These are phyloP conservation scores for Periophthalmodon schlosseri DNA, from an alignment of 2,113 vertebrate species.

Conservation along the genomic window DNA sequence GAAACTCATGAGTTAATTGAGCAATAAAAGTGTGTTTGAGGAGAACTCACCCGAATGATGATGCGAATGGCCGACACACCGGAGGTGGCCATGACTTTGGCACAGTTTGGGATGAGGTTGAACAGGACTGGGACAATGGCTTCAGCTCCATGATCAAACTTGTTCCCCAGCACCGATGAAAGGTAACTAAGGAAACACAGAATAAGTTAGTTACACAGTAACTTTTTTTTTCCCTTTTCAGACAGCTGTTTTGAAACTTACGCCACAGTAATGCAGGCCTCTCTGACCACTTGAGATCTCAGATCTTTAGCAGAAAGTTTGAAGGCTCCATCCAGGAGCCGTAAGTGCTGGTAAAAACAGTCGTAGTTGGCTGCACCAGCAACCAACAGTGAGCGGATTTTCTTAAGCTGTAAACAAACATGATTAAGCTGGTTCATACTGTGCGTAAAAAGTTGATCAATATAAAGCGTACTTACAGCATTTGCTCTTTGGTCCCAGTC, in stretches of 20 bases:
- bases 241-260: constrained; percentile 74
- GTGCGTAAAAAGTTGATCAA: not conserved
- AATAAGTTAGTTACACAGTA: not conserved
- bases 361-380: constrained; percentile 91
- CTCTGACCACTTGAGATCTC: constrained; percentile 94
- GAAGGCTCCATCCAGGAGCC: constrained; percentile 93
- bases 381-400: constrained; percentile 90
- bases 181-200: constrained; percentile 80
- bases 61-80: constrained; percentile 93
- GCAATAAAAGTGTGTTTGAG: not conserved
- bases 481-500: constrained; percentile 96
- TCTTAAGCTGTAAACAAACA: constrained; percentile 83
- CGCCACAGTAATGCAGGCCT: constrained; percentile 97
- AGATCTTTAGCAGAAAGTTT: constrained; percentile 97
- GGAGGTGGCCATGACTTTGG: constrained; percentile 96
- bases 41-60: constrained; percentile 87
- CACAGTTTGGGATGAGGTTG: constrained; percentile 97
- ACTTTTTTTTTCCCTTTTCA: not conserved
- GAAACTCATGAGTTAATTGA: not conserved
- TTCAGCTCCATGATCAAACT: constrained; percentile 96
- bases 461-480: constrained; percentile 77
- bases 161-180: constrained; percentile 92
- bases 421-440: not conserved
- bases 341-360: constrained; percentile 95
- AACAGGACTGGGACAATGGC: constrained; percentile 95